Conservation (phyloP, 2,113 vertebrate genomes). For the Elaphurus davidianus region DNA sequence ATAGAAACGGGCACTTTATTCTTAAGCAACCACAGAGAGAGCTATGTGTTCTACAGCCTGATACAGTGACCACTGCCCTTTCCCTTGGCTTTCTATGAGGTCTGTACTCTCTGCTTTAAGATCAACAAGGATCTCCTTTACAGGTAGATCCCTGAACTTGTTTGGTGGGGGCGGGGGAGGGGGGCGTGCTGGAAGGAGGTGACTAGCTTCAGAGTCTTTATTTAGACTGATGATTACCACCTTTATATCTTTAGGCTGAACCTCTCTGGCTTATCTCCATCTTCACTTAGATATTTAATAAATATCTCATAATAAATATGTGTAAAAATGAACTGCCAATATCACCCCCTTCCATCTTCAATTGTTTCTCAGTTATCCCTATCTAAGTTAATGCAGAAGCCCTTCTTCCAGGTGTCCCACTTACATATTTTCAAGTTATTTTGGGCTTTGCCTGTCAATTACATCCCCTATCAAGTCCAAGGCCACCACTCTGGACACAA, state of each 20-base stretch:
- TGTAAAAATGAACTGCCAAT: not conserved
- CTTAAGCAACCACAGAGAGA: not conserved
- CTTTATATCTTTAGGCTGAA: not conserved
- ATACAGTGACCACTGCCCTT: not conserved
- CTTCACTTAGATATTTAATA: not conserved
- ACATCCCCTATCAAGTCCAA: not conserved
- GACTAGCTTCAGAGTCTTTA: not conserved
- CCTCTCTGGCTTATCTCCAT: not conserved
- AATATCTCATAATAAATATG: not conserved
- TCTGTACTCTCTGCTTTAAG: not conserved
- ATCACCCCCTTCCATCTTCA: not conserved
- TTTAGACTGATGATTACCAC: not conserved
- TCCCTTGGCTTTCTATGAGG: not conserved
- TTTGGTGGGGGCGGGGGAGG: rapidly evolving
- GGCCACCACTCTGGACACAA: not conserved
- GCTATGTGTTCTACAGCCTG: not conserved
- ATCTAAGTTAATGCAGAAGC: not conserved
- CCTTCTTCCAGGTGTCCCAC: not conserved
- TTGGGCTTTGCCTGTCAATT: not conserved
- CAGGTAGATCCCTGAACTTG: not conserved
- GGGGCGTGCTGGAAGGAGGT: not conserved
- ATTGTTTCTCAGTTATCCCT: not conserved
- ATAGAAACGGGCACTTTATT: not conserved
- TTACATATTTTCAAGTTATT: not conserved
- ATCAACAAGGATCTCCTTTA: not conserved